These are phyloP conservation scores for Callorhinus ursinus DNA, from an alignment of 2,113 vertebrate species.

Conservation along the genomic window DNA sequence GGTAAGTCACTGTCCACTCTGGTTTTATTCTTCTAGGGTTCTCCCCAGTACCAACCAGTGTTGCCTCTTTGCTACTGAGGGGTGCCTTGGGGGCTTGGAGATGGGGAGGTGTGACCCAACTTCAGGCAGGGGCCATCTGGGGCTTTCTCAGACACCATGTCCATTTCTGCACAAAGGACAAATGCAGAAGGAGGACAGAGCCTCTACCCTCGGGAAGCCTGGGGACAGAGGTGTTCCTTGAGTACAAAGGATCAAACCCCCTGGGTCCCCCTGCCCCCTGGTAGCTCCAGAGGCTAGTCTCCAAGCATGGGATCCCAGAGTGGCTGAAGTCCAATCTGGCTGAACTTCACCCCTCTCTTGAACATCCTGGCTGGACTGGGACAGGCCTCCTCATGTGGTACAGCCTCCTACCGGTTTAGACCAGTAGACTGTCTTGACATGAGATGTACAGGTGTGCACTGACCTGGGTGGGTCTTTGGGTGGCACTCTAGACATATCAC, in stretches of 20 bases:
- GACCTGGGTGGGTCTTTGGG: background rate
- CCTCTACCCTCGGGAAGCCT: no score
- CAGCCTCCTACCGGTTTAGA: background rate
- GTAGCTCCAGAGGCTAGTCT: background rate
- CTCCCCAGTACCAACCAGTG: background rate
- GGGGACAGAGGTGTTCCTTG: background rate
- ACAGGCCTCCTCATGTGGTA: fast-evolving
- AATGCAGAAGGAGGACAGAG: background rate
- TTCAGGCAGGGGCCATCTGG: no score
- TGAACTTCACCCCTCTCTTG: background rate
- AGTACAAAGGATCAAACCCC: background rate
- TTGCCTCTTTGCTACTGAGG: background rate
- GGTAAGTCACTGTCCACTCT: background rate
- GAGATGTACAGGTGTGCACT: background rate
- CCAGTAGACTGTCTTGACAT: background rate
- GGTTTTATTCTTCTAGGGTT: background rate
- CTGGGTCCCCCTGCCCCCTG: no score
- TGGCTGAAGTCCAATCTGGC: background rate
- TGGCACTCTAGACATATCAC: background rate
- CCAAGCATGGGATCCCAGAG: background rate
- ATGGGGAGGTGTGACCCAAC: background rate
- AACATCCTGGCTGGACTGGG: background rate
- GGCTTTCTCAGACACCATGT: background rate
- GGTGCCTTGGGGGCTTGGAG: background rate
- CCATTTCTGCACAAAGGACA: background rate